Conservation (phyloP, 2,797 vertebrate species). For the Girardinus metallicus region DNA sequence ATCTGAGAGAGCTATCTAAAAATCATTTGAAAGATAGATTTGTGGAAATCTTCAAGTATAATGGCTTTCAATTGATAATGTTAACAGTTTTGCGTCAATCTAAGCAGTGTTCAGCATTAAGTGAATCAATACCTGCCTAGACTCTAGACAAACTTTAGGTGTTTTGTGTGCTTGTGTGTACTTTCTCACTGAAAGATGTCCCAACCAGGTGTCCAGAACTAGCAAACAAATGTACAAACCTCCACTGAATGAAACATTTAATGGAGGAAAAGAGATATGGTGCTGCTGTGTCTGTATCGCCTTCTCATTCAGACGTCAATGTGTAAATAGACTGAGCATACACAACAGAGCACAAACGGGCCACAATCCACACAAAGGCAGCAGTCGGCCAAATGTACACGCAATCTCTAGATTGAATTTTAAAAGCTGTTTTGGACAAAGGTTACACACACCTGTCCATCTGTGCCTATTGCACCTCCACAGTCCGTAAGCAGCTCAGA, state of each 20-base stretch:
- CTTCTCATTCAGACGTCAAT: slow-evolving; percentile 13
- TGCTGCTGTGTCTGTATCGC: slow-evolving; percentile 48
- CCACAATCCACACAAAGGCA: slow-evolving; percentile 34
- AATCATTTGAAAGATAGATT: not conserved
- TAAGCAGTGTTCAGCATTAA: not conserved
- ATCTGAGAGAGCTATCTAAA: not conserved
- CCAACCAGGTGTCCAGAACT: slow-evolving; percentile 3
- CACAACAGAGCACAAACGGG: slow-evolving; percentile 31
- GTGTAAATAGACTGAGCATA: slow-evolving; percentile 58
- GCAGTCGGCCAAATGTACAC: slow-evolving; percentile 46
- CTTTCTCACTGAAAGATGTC: slow-evolving; percentile 29
- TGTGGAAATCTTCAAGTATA: not conserved
- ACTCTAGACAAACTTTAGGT: slow-evolving; percentile 11
- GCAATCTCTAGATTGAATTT: slow-evolving; percentile 51
- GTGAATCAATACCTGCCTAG: not conserved
- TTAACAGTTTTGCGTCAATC: not conserved
- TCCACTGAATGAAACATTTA: slow-evolving; percentile 39
- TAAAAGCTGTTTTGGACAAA: slow-evolving; percentile 24
- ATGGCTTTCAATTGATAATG: not conserved
- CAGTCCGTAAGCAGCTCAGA: slow-evolving; percentile 93
- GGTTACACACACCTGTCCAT: slow-evolving; percentile 87
- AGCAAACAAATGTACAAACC: slow-evolving; percentile 34
- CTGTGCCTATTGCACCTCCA: slow-evolving; percentile 90
- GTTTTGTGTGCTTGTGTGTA: slow-evolving; percentile 12
- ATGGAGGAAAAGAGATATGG: slow-evolving; percentile 45